Conservation (phyloP, 1,140 invertebrate species). For the Hyles euphorbiae region DNA sequence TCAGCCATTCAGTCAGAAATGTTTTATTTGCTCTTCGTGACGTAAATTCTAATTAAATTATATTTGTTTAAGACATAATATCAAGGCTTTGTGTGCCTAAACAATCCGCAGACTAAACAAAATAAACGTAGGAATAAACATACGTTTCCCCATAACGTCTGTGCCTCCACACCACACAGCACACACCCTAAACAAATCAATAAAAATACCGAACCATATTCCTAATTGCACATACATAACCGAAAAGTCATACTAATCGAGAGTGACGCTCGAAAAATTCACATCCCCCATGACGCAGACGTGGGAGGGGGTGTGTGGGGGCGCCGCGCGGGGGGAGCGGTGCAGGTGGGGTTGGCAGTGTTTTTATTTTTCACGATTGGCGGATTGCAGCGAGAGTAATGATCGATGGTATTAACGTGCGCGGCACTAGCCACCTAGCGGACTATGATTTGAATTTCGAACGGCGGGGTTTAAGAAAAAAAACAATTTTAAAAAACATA, state of each 20-base stretch:
- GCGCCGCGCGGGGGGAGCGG: constrained; percentile 22
- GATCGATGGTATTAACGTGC: constrained; percentile 72
- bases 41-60: too few relatives aligned
- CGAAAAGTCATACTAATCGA: constrained; percentile 37
- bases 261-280: constrained; percentile 68
- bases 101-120: too few relatives aligned
- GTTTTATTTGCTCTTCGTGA: too few relatives aligned
- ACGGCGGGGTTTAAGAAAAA: not conserved
- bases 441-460: constrained; percentile 47
- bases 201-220: constrained; percentile 6
- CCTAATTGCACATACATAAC: constrained; percentile 21
- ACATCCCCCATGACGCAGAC: constrained; percentile 38
- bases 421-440: constrained; percentile 44
- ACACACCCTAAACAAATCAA: not conserved
- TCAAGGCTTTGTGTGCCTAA: too few relatives aligned
- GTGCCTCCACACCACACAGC: not conserved
- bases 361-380: constrained; percentile 73
- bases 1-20: not conserved
- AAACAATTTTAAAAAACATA: not conserved
- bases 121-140: not conserved
- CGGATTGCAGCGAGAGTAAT: constrained; percentile 70
- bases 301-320: constrained; percentile 14
- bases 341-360: constrained; percentile 59
- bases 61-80: too few relatives aligned
- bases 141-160: not conserved